Evolutionary conservation across 2,888 invertebrate genomes (phyloP).

Genomic region (Coleophora flavipennella): DNA sequence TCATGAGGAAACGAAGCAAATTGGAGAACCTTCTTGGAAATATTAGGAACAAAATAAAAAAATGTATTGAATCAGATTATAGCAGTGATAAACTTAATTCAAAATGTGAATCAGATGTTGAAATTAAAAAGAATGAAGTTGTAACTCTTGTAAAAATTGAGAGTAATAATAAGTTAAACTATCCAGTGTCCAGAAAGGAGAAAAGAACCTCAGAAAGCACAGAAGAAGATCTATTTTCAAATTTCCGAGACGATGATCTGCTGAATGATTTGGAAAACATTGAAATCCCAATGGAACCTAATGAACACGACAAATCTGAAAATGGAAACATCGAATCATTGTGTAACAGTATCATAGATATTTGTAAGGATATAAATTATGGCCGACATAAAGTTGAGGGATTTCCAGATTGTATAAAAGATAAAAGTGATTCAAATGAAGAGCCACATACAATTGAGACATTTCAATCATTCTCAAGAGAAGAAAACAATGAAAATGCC

Average conservation of each 20-base stretch:
- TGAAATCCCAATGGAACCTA: slow-evolving; percentile 32
- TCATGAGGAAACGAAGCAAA: slow-evolving; percentile 38
- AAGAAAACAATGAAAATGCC: too few relatives aligned
- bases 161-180: too few relatives aligned
- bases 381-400: too few relatives aligned
- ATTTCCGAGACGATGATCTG: slow-evolving; percentile 33
- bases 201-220: slow-evolving; percentile 20
- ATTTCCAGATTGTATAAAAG: too few relatives aligned
- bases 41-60: slow-evolving; percentile 14
- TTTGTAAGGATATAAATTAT: too few relatives aligned
- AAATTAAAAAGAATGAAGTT: too few relatives aligned
- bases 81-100: not conserved
- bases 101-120: too few relatives aligned
- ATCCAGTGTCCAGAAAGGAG: not conserved
- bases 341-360: too few relatives aligned
- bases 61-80: not conserved
- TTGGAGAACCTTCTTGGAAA: slow-evolving; percentile 30
- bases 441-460: too few relatives aligned
- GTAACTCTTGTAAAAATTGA: too few relatives aligned
- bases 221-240: slow-evolving; percentile 26
- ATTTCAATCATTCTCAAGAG: too few relatives aligned
- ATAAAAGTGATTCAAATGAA: too few relatives aligned
- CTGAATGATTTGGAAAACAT: slow-evolving; percentile 37
- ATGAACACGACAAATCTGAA: not conserved
- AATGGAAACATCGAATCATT: not conserved